These are phyloP conservation scores for Ctenicera cuprea DNA, from an alignment of 2,888 invertebrate genomes.

Conservation along the genomic window DNA sequence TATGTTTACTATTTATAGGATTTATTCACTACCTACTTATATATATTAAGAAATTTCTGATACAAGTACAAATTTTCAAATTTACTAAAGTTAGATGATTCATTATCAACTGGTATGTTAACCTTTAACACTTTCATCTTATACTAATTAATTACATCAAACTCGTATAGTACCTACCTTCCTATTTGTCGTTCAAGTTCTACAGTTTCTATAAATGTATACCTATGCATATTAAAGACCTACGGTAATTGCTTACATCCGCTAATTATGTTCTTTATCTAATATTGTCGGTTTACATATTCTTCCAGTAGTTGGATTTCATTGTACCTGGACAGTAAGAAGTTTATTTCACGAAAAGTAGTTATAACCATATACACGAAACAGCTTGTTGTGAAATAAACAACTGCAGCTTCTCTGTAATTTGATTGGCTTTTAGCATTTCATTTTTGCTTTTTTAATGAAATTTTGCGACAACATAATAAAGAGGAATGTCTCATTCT, in stretches of 20 bases:
- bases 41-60: conserved; percentile 54
- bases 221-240: conserved; percentile 9
- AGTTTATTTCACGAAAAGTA: conserved; percentile 39
- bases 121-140: conserved; percentile 37
- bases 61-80: conserved; percentile 58
- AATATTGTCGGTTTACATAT: conserved; percentile 29
- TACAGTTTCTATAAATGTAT: conserved; percentile 38
- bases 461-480: conserved; percentile 38
- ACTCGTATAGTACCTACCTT: conserved; percentile 28
- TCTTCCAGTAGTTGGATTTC: conserved; percentile 58
- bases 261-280: conserved; percentile 28
- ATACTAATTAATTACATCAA: conserved; percentile 29
- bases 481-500: conserved; percentile 48
- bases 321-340: conserved; percentile 56
- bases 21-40: conserved; percentile 21
- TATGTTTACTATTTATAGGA: conserved; percentile 27
- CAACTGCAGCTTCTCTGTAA: conserved; percentile 40
- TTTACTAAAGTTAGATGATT: conserved; percentile 33
- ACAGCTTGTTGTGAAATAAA: conserved; percentile 38
- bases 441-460: conserved; percentile 34
- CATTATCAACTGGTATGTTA: conserved; percentile 30
- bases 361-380: conserved; percentile 14
- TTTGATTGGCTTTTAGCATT: conserved; percentile 37
- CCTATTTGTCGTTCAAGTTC: conserved; percentile 40
- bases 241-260: conserved; percentile 19